Base-by-base conservation (phyloP, 2,888 invertebrate genomes). In the Agonum fuliginosum region DNA sequence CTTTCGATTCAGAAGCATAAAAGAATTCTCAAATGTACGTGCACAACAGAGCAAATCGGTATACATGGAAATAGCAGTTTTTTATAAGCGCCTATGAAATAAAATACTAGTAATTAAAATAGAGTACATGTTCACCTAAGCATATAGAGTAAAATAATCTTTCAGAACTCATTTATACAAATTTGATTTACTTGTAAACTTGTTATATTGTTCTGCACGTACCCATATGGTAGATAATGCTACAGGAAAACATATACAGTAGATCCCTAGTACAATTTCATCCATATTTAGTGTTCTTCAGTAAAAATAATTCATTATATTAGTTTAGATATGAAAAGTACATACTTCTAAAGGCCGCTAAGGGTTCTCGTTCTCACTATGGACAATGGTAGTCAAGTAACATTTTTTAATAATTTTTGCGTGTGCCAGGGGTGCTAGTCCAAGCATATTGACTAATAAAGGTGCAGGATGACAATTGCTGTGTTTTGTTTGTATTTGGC, bases 311-410 rank as follows among this genome's bases (percentile, higher is more conserved):
- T 67, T 41, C 5, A 43, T 62, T 62, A 27, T 75, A 8, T 37
- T 75, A 75, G 75, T 67, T 30, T 22, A 75, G 75, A 67, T 75
- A 20, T 37, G 34, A 65, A 75, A 75, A 75, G 75, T 67, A 75
- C 75, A 37, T 75, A 75, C 67, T 75, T 75, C 75, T 75, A 75
- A 75, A 22, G 51, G 34, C 43, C 22, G 46, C 3, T 6, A 34
- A 22, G 20, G 67, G 67, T 48, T 48, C 43, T 75, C 62, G 74
- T 74, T 48, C 67, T 75, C 20, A 67, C 22, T n/a, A 19, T 24
- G 51, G 67, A 67, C 46, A 24, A 75, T 37, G 75, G 75, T 75
- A 75, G 30, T 62, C 58, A 62, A 62, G 27, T 65, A 67, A 74
- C n/a, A 65, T 51, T 48, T 75, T 6, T 51, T 67, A 14, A 17